phyloP scores from a whole-genome alignment of 2,888 invertebrate genomes.

The Lissocephala sabroskyi region DNA sequence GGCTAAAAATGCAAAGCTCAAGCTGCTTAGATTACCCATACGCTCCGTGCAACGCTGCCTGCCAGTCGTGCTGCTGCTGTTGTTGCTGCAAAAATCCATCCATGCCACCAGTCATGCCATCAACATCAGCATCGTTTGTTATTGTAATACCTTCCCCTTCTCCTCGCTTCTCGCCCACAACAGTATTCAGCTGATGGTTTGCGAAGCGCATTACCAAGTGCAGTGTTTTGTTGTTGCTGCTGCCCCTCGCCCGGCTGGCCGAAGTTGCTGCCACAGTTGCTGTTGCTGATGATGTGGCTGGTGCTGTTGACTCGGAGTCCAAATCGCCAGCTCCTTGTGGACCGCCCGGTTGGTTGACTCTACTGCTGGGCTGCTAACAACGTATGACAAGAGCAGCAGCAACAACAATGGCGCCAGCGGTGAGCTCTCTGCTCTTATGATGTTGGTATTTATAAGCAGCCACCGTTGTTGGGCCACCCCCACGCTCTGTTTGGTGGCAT shows the following conservation, averaged over 20 bases:
- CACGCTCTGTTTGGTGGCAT: neutral
- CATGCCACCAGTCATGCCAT: too few relatives aligned
- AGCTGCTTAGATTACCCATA: slow-evolving; percentile 31
- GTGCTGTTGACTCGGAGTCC: too few relatives aligned
- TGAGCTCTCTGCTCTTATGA: neutral
- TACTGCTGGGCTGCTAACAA: too few relatives aligned
- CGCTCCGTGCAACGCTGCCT: slow-evolving; percentile 18
- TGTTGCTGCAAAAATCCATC: too few relatives aligned
- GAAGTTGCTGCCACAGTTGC: too few relatives aligned
- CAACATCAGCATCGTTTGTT: neutral
- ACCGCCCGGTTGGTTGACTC: too few relatives aligned
- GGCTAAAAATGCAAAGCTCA: slow-evolving; percentile 23
- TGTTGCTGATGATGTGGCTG: too few relatives aligned
- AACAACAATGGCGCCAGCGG: too few relatives aligned
- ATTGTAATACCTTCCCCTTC: neutral
- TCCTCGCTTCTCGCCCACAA: neutral
- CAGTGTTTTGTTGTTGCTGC: too few relatives aligned
- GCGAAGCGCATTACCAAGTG: slow-evolving; percentile 19
- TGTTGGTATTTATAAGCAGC: neutral
- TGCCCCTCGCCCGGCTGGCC: too few relatives aligned
- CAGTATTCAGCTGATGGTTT: slow-evolving; percentile 24
- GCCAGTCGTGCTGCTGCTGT: neutral
- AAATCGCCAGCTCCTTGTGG: too few relatives aligned
- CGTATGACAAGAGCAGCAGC: neutral
- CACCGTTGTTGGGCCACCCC: neutral